Evolutionary conservation across 2,888 invertebrate species (phyloP).

Genomic region (Ptilodon capucinus): DNA sequence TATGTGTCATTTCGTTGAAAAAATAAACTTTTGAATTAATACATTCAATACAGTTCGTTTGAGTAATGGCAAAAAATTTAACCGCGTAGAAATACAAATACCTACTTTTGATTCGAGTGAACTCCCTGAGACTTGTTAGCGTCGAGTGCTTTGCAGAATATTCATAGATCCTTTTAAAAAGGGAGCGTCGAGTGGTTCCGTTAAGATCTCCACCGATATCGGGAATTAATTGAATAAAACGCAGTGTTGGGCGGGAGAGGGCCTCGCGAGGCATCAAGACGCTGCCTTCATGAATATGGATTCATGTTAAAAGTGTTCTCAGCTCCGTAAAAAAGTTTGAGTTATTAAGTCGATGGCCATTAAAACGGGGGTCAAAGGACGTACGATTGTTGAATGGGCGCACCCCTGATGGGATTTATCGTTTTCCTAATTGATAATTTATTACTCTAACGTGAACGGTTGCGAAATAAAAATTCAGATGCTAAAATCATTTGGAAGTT

Average conservation of each 20-base stretch:
- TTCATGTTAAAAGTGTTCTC: constrained; percentile 55
- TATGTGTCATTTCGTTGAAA: too few relatives aligned
- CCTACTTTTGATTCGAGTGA: constrained; percentile 14
- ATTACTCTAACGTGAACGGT: constrained; percentile 30
- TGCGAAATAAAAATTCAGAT: constrained; percentile 17
- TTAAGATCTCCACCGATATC: constrained; percentile 55
- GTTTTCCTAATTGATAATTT: constrained; percentile 40
- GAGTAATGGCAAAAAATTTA: too few relatives aligned
- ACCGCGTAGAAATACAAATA: constrained; percentile 25
- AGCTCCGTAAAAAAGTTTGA: constrained; percentile 60
- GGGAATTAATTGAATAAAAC: constrained; percentile 77
- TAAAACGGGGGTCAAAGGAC: constrained; percentile 45
- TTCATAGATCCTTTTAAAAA: constrained; percentile 49
- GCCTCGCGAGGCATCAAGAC: constrained; percentile 34
- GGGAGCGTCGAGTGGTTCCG: constrained; percentile 35
- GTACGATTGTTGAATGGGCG: constrained; percentile 33
- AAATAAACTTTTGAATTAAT: too few relatives aligned
- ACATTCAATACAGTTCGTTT: constrained; percentile 2
- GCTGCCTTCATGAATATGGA: constrained; percentile 71
- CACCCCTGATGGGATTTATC: constrained; percentile 28
- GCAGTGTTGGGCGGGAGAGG: constrained; percentile 51
- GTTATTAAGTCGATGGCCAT: constrained; percentile 58
- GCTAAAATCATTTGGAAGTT: neutral
- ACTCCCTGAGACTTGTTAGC: constrained; percentile 34
- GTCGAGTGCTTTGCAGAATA: constrained; percentile 43